Base-by-base conservation (phyloP, 2,113 vertebrate genomes). In the Pheucticus melanocephalus region DNA sequence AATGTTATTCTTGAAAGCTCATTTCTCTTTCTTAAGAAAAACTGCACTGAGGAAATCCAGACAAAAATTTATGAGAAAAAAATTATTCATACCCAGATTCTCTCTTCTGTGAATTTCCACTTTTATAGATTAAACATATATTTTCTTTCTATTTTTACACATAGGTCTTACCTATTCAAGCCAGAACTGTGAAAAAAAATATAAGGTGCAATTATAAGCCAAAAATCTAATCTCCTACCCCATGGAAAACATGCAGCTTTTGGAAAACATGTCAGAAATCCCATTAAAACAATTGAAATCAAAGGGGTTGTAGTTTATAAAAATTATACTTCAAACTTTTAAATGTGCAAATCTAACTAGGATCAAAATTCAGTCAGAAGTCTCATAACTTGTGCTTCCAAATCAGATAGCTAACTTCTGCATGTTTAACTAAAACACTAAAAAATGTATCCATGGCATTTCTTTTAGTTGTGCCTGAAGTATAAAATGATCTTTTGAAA, bases 401-500 rank as follows among this genome's bases (percentile, higher is more conserved):
- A 83, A 86, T 33, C 54, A 61, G 25, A 65, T 14, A 69, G 44
- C 18, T 42, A 80, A 76, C 7, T 73, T 76, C 6, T 31, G 22
- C 3, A 2, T 40, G 14, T 76, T 94, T 85, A 79, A 84, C 60
- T 51, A 68, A 75, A 75, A 79, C 27, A 16, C 7, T 16, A 68
- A 82, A 35, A 11, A 85, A 82, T 22, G 28, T 19, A 76, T 39
- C 69, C 30, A 35, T 30, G 54, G 39, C 27, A 68, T 66, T 92
- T 66, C 33, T 73, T 82, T 88, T 18, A 86, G 45, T n/a, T 83
- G 64, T 57, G 48, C 45, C 30, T 53, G 50, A 95, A 95, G 48
- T 64, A 84, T 5, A 94, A 81, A 94, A 72, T 22, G 17, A 91
- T 70, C 72, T 83, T 84, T n/a, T 39, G 61, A 93, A 76, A 91